Conservation (phyloP, 2,113 vertebrate species). For the Candoia aspera region DNA sequence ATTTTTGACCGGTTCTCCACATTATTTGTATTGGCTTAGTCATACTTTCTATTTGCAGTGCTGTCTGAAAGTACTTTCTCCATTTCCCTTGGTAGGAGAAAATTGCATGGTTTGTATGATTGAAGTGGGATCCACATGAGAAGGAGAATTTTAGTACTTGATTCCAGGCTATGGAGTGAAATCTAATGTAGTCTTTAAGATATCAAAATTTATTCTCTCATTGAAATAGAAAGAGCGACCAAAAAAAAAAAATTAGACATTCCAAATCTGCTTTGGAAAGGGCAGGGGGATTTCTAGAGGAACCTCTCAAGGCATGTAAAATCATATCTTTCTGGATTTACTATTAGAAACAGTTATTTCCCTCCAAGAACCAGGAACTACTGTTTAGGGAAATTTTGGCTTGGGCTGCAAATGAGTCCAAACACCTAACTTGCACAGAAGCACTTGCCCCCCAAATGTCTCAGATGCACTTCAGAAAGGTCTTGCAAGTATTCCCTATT, state of each 20-base stretch:
- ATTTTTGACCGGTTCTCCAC: slow-evolving; percentile 50
- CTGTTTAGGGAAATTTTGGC: neutral
- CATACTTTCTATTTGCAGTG: slow-evolving; percentile 43
- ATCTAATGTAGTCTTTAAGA: neutral
- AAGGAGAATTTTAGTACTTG: neutral
- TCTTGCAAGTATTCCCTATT: neutral
- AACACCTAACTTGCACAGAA: neutral
- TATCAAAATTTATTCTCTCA: neutral
- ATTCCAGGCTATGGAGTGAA: neutral
- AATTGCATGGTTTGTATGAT: neutral
- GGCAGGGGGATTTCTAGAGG: neutral
- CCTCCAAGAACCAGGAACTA: neutral
- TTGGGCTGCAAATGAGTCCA: neutral
- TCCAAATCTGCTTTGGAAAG: neutral
- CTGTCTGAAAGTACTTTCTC: slow-evolving; percentile 43
- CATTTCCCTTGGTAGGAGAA: slow-evolving; percentile 11
- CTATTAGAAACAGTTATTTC: neutral
- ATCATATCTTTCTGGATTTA: neutral
- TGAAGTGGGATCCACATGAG: neutral
- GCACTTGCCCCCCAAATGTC: neutral
- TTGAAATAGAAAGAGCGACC: neutral
- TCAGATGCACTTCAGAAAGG: neutral
- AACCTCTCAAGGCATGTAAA: neutral
- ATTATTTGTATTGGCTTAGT: slow-evolving; percentile 59
- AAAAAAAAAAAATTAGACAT: neutral